Evolutionary conservation across 2,797 vertebrate species (phyloP), one percentile per base, ranked within the genome.

Genomic region (Phrynocephalus forsythii): DNA sequence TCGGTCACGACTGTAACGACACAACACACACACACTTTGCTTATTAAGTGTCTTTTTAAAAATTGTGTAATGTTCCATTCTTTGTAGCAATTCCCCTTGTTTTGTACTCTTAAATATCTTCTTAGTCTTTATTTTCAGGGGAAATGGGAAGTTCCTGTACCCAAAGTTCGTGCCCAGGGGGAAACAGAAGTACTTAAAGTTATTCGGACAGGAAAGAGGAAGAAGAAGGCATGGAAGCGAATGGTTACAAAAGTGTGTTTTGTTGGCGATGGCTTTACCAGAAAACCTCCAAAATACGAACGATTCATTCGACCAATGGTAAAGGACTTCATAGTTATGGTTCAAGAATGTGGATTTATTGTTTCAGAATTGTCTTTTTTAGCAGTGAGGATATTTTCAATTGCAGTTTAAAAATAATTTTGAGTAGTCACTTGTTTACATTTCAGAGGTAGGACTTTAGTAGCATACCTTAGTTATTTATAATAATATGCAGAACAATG

Each of bases 221-320:
- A 98, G 92, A 99, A 99, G 97, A 99, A 99, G 94, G 98, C 98
- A 26, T 99, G 99, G 99, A 99, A 99, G 96, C 98, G 99, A 92
- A 99, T 99, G 98, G 99, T 99, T 93, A 99, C 99, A 56, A 99
- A 99, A 98, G 98, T 99, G 79, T 99, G 98, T 93, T 99, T 99
- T 87, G 98, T 99, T 28, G 99, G 99, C 63, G 98, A 99, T 15
- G 98, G 98, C 50, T 99, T 99, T 95, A 99, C 99, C 6, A 96
- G 99, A 92, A 99, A 99, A 95, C 99, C 98, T 77, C 99, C 98
- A 44, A 99, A 99, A 93, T 99, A 99, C 0, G 99, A 99, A 92
- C 97, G 98, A 91, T 99, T 99, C 96, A 99, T 99, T 95, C 97
- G 98, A 93, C 99, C 99, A n/a, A 99, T 99, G 99, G 99, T 99